phyloP scores from a whole-genome alignment of 2,797 vertebrate genomes.

The Lemur catta region DNA sequence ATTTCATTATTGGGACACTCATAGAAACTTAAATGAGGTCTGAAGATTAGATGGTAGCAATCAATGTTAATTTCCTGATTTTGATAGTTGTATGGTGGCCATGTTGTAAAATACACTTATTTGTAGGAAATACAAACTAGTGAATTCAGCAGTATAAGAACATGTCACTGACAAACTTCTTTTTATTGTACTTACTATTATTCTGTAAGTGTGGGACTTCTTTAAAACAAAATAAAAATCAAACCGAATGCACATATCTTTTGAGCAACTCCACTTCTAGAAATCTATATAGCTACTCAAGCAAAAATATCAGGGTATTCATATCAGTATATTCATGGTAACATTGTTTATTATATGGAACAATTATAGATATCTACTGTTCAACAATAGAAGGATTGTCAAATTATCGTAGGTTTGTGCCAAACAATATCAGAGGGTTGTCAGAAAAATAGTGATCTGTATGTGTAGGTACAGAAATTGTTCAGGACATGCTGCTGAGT shows the following conservation, averaged over 20 bases:
- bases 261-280: background rate
- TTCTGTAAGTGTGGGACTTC: background rate
- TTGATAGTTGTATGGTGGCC: background rate
- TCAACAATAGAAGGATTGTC: background rate
- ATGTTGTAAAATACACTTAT: background rate
- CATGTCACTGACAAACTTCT: background rate
- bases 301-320: background rate
- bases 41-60: background rate
- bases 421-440: background rate
- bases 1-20: background rate
- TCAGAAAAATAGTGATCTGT: background rate
- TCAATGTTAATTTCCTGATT: background rate
- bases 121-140: background rate
- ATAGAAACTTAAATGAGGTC: background rate
- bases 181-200: background rate
- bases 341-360: background rate
- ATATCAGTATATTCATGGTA: background rate
- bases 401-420: background rate
- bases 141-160: background rate
- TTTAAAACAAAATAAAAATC: constrained; percentile 9
- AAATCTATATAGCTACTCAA: background rate
- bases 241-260: background rate
- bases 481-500: background rate
- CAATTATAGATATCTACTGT: background rate
- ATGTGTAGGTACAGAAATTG: background rate